Evolutionary conservation across 35 echinoderm and acorn worm genomes (phyloP), one percentile per base, ranked within the genome.

Genomic region (Acanthaster planci): DNA sequence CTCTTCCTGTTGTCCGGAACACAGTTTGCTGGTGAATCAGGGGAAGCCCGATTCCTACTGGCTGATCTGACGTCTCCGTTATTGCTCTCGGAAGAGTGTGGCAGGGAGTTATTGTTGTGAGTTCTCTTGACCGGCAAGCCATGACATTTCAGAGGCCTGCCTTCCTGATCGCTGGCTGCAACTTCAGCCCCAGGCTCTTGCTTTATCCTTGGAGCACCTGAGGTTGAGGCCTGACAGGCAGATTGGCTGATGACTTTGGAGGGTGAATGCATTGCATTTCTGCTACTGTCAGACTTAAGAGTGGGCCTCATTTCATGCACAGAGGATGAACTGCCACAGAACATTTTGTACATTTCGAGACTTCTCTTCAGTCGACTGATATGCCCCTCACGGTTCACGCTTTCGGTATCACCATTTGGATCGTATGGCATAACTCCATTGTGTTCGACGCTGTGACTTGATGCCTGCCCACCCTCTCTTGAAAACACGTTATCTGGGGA

Each of bases 281-380:
- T 72, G 23, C 34, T 72, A 34, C 64, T 72, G 64, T 31, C 29
- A 34, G 26, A 27, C 64, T 34, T 72, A 26, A 14, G 26, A 14
- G 64, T 31, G 29, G 64, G 64, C 30, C 64, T 26, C 34, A 2
- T 72, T 72, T 35, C 64, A 30, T 23, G 29, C 2, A 26, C 14
- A 8, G 64, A 14, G 23, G 64, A 72, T 26, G 64, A 26, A 34
- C 64, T 34, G 29, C 30, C 64, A 16, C 64, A 72, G 64, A 72
- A 72, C 64, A 72, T 72, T 72, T 72, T 72, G 34, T 72, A 72
- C 64, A 72, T 72, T 29, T 72, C 64, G 1, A 72, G 64, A 72
- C 64, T 72, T 8, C 64, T 26, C 64, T 72, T 72, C 6, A 72
- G 64, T 26, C 64, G 64, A 35, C 64, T 72, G 15, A 72, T 72